Evolutionary conservation across 2,113 vertebrate genomes (phyloP).

Genomic region (Promerops cafer): DNA sequence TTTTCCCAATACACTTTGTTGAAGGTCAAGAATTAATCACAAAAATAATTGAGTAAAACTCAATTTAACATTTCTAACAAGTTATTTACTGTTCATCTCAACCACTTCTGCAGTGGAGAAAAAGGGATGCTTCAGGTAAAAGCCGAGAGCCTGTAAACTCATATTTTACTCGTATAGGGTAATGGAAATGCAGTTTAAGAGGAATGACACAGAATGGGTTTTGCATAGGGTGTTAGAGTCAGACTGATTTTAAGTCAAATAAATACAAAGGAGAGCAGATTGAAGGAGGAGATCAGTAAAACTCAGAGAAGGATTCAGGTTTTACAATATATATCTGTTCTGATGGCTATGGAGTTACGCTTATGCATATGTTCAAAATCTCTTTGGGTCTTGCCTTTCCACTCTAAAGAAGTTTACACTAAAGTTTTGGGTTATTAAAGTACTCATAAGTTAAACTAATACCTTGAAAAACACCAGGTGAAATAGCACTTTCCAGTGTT

Average conservation of each 20-base stretch:
- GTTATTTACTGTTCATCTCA: background rate
- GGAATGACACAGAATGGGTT: background rate
- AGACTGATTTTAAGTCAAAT: background rate
- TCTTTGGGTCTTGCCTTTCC: background rate
- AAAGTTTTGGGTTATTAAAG: background rate
- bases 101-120: background rate
- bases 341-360: background rate
- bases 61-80: background rate
- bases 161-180: background rate
- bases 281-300: background rate
- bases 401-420: background rate
- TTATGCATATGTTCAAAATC: background rate
- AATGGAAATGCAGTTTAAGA: background rate
- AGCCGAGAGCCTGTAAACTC: background rate
- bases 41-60: background rate
- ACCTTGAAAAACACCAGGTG: background rate
- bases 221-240: background rate
- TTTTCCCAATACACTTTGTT: background rate
- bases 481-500: background rate
- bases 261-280: background rate
- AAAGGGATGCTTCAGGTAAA: background rate
- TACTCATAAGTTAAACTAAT: background rate
- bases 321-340: background rate
- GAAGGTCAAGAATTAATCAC: background rate
- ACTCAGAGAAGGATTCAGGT: background rate